Evolutionary conservation across 1,140 invertebrate species (phyloP), one percentile per base, ranked within the genome.

Genomic region (Trinorchestia longiramus): DNA sequence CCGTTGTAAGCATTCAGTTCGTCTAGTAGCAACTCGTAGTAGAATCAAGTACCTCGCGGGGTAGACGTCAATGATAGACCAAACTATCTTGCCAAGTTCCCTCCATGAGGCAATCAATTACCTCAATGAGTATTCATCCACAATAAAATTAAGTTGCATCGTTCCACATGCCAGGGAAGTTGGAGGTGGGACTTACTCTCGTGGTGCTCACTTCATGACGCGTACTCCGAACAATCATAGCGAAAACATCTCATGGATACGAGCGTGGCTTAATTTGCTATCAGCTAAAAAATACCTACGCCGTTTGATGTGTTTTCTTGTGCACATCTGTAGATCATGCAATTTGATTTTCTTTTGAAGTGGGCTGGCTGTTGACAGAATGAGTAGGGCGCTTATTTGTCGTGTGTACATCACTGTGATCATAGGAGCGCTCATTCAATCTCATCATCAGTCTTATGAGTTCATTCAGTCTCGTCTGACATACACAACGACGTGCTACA

Each of bases 331-430:
- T 36, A 77, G 62, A 77, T 77, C 8, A 36, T 77, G 62, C 1
- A 77, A 11, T 11, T 77, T 77, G 62, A 1, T 43, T 91, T 0
- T 4, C 88, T 42, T 88, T 91, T 91, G 88, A 91, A 43, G 88
- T 91, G 41, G 88, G 41, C 88, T 43, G 28, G 3, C 41, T 91
- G 88, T 91, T 43, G 43, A 91, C 88, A 91, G 62, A 77, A 77
- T 91, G 88, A 91, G 43, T 17, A 11, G 36, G 41, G 88, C 15
- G 88, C 19, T 91, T 91, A 91, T 91, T 91, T 91, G 88, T 91
- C 88, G 43, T 91, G 19, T 28, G 41, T 42, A 3, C 43, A 91
- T 91, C 88, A 91, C 15, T 42, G 28, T 91, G 88, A 43, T 91
- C 41, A 4, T 11, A 91, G 88, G 88, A 42, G 88, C 41, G 15